Conservation (phyloP, 1,140 invertebrate genomes). For the Drosophila pallidifrons region DNA sequence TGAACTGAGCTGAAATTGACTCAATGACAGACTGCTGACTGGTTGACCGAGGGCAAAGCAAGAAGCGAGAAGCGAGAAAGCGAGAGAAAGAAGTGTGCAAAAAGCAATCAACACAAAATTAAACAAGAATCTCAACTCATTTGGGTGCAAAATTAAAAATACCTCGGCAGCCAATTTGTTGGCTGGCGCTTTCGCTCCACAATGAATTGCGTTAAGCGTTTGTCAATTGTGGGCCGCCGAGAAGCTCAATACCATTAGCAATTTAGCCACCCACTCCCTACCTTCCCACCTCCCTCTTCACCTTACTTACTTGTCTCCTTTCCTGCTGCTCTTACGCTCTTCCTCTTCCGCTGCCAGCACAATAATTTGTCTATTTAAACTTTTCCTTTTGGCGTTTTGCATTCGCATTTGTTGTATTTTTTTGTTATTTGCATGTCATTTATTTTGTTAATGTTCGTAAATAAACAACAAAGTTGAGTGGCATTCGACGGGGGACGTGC, state of each 20-base stretch:
- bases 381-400: slow-evolving; percentile 44
- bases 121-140: slow-evolving; percentile 60
- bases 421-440: slow-evolving; percentile 79
- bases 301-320: background rate
- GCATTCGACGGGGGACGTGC: background rate
- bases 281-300: background rate
- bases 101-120: slow-evolving; percentile 62
- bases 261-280: slow-evolving; percentile 26
- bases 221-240: slow-evolving; percentile 48
- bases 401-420: slow-evolving; percentile 30
- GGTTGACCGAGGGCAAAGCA: background rate
- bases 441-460: slow-evolving; percentile 80
- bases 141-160: slow-evolving; percentile 72
- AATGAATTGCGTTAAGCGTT: slow-evolving; percentile 74
- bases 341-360: slow-evolving; percentile 14
- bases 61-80: slow-evolving; percentile 1
- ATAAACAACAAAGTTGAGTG: slow-evolving; percentile 60
- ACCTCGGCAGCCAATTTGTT: slow-evolving; percentile 43
- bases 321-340: background rate
- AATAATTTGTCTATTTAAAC: slow-evolving; percentile 80
- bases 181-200: slow-evolving; percentile 36
- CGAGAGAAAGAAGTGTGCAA: slow-evolving; percentile 4
- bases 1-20: slow-evolving; percentile 13
- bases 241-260: slow-evolving; percentile 47
- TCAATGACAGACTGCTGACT: slow-evolving; percentile 7